Conservation (phyloP, 2,797 vertebrate genomes). For the Phataginus tetradactyla region DNA sequence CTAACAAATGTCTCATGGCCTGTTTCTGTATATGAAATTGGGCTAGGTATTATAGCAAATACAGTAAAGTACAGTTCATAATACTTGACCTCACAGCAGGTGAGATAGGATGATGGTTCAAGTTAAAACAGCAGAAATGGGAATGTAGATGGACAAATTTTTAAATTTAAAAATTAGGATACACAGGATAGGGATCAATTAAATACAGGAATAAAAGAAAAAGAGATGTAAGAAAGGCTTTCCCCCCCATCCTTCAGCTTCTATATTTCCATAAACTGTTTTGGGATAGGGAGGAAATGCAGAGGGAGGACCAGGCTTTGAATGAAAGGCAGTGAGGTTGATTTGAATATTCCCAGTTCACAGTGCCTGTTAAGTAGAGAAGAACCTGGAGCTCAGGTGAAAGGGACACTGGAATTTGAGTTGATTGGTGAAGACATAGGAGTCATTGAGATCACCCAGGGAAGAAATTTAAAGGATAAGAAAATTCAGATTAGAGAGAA, state of each 20-base stretch:
- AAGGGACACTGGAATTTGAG: not conserved
- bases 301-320: not conserved
- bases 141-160: not conserved
- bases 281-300: not conserved
- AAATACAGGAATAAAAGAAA: not conserved
- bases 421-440: not conserved
- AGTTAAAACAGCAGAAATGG: not conserved
- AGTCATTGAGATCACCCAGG: not conserved
- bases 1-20: not conserved
- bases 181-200: not conserved
- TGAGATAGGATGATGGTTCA: not conserved
- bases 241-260: not conserved
- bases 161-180: not conserved
- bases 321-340: not conserved
- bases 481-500: not conserved
- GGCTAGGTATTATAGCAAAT: not conserved
- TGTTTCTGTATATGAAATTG: not conserved
- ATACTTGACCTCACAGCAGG: not conserved
- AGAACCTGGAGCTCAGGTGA: not conserved
- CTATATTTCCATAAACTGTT: not conserved
- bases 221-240: not conserved
- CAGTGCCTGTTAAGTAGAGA: not conserved
- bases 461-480: not conserved
- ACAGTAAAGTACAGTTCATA: not conserved
- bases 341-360: not conserved